Base-by-base conservation (phyloP, 2,797 vertebrate species). In the Chrysolophus pictus region DNA sequence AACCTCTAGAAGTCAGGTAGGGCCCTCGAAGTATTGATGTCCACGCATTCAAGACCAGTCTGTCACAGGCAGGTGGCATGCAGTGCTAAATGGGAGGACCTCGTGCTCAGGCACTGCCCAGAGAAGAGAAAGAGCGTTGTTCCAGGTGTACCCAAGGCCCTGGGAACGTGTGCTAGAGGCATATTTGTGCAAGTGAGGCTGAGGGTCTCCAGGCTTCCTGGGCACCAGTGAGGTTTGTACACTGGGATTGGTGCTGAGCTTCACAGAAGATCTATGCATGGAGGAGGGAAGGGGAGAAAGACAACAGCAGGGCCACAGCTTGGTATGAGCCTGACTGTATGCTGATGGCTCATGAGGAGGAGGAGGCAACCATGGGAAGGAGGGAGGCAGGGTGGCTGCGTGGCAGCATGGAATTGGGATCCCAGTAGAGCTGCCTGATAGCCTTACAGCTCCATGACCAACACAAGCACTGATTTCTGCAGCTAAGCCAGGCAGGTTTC, bases 161-260 rank as follows among this genome's bases (percentile, higher is more conserved):
- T 33, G 24, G 41, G 78, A 28, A 67, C 2, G 4, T 7, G 58
- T 39, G 12, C 17, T 8, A n/a, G 29, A 24, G 56, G n/a, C 5
- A 31, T 31, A 1, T 28, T 16, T 17, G 53, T 74, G n/a, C 13
- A 69, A 62, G 23, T 22, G 63, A 76, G 29, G 39, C 59, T 55
- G 42, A 63, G 17, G 33, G 14, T 18, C 21, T 60, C n/a, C 37
- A 70, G 51, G 37, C 12, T 37, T 19, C 60, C 24, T 14, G 2
- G 0, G 5, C 33, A 22, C 26, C 1, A 1, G 2, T 41, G 62
- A 31, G 15, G 5, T 31, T 89, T n/a, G 6, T 39, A 56, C 44
- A 13, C 18, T 14, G 70, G 18, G 14, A 13, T 15, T n/a, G 42
- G 13, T 44, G 35, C 69, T 77, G 69, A 87, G 68, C 68, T 73